Evolutionary conservation across 2,797 vertebrate species (phyloP), one percentile per base, ranked within the genome.

Genomic region (Taenioides sp.): DNA sequence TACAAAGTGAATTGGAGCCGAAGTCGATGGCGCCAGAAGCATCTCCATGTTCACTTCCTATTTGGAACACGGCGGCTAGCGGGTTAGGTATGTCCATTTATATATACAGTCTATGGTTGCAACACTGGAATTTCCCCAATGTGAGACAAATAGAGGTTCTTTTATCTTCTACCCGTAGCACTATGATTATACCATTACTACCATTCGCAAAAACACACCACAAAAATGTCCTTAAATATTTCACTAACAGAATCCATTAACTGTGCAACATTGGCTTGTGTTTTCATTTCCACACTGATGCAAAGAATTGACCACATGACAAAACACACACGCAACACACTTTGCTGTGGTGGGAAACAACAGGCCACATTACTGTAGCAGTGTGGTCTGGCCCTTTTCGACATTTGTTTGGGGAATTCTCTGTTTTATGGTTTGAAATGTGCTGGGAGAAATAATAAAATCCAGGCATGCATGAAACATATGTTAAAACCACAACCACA

Each of bases 351-450:
- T 31, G 27, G 49, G 43, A 72, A 80, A 79, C 73, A 57, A 37
- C 64, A 27, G 25, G 14, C 43, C 43, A 23, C 1, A 67, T 80
- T 70, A 68, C n/a, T 50, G 22, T 16, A 52, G 65, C 23, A 55
- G 31, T 84, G 66, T 60, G 58, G 70, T 79, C 50, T 76, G 7
- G 10, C 34, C 7, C 55, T 63, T 40, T 70, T 50, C 59, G 77
- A 78, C 50, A 76, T 83, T 58, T 69, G 31, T 10, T n/a, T 67
- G 74, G 40, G 27, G 58, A 61, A 74, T 73, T 54, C 65, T 65
- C 12, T 43, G 74, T 73, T 75, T 64, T 61, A 61, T 59, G 18
- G 54, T 67, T 20, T 31, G n/a, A 74, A 69, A 80, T 59, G 61
- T 28, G 10, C 25, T 68, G 31, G 65, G 67, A 69, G 69, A 78